Base-by-base conservation (phyloP, 1,140 invertebrate genomes). In the Pogonus chalceus region DNA sequence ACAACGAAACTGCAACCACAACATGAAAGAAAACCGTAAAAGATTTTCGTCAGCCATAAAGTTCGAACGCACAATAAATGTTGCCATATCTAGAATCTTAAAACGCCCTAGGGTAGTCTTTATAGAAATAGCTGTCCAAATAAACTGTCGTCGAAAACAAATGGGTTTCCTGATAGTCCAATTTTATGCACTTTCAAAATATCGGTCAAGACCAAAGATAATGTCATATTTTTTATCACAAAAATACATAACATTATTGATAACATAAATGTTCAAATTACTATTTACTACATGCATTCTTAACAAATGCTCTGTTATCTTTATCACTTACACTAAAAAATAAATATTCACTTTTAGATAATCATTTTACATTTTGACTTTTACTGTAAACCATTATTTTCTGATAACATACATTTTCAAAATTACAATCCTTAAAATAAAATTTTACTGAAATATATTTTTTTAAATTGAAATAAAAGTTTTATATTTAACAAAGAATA, bases 51-150 rank as follows among this genome's bases (percentile, higher is more conserved):
- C 4, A 18, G 37, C 37, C 18, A 43, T 43, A 43, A 43, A 43
- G 37, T 43, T 43, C 37, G 37, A 43, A 43, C 37, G 18, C 14
- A 18, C 37, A 43, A 43, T 43, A 43, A 43, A 43, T 43, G 37
- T 18, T 43, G 18, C 37, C 18, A 43, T 43, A 43, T 43, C 37
- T 43, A 12, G 37, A 43, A 43, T 43, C 37, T 18, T 43, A 18
- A 43, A 43, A 43, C 18, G 37, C 37, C 37, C 37, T 9, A 16
- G 18, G 37, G 37, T 43, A 18, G 18, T 43, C 37, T 43, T 43
- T 43, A 43, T 43, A 43, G 18, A 43, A 43, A 43, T 43, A 43
- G 37, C 18, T 43, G 37, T 3, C 37, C 37, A 7, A 43, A 43
- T 43, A 43, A 43, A 43, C 37, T 43, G 9, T 43, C 18, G 37